Evolutionary conservation across 2,113 vertebrate genomes (phyloP).

Genomic region (Mus spicilegus): DNA sequence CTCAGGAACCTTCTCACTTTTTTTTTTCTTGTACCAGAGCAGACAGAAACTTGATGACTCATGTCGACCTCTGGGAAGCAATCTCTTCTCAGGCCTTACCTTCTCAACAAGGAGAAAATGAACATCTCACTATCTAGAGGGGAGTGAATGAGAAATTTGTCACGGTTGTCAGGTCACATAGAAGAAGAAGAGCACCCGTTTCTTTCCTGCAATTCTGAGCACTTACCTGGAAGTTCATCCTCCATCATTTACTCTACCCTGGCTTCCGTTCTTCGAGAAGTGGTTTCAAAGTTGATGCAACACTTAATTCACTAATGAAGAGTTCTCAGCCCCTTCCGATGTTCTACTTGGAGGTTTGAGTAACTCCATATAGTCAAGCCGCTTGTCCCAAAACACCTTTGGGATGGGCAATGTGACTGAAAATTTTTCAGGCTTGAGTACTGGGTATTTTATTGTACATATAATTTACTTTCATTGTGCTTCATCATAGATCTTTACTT

Average conservation of each 20-base stretch:
- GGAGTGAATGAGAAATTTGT: neutral
- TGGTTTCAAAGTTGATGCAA: neutral
- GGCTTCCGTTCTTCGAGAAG: neutral
- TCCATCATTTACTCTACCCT: neutral
- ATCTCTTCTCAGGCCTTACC: neutral
- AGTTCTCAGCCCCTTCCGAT: neutral
- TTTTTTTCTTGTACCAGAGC: neutral
- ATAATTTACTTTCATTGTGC: constrained; percentile 87
- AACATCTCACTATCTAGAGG: neutral
- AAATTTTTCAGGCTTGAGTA: constrained; percentile 55
- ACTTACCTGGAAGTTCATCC: neutral
- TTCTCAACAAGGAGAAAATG: neutral
- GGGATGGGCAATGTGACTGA: neutral
- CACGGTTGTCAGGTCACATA: neutral
- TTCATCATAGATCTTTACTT: constrained; percentile 86
- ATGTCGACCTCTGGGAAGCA: neutral
- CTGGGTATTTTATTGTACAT: constrained; percentile 82
- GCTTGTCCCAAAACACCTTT: neutral
- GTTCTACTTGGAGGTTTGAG: neutral
- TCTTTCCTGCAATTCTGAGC: neutral
- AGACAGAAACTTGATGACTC: neutral
- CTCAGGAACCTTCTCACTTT: neutral
- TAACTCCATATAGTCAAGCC: neutral
- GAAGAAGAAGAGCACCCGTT: neutral
- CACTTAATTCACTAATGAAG: neutral